Percentiles rank a stretch among this genome's conserved stretches.
Conservation (phyloP, 2,888 invertebrate genomes). For the Epirrita christyi region DNA sequence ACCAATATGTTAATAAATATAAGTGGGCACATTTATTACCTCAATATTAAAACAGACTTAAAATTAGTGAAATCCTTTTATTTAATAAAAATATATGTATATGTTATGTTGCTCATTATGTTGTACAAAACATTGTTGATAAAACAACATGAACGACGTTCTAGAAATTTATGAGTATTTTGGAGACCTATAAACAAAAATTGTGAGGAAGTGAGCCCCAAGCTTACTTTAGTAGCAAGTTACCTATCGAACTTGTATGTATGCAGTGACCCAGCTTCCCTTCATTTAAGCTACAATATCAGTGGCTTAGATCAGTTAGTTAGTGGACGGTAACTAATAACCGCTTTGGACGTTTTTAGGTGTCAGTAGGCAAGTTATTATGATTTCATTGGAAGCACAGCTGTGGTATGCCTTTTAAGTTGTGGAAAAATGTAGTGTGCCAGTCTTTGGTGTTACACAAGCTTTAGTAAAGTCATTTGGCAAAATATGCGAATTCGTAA, state of each 20-base stretch:
- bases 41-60: too few relatives aligned
- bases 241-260: background rate
- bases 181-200: too few relatives aligned
- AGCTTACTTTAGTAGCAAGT: background rate
- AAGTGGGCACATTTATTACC: too few relatives aligned
- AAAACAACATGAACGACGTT: too few relatives aligned
- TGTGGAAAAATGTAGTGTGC: slow-evolving; percentile 23
- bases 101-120: too few relatives aligned
- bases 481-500: background rate
- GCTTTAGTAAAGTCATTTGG: background rate
- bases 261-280: slow-evolving; percentile 10
- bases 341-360: slow-evolving; percentile 63
- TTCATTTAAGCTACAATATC: slow-evolving; percentile 34
- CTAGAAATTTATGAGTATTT: too few relatives aligned
- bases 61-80: too few relatives aligned
- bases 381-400: slow-evolving; percentile 39
- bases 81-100: too few relatives aligned
- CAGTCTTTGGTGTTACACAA: slow-evolving; percentile 10
- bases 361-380: slow-evolving; percentile 55
- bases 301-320: slow-evolving; percentile 56
- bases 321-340: slow-evolving; percentile 67
- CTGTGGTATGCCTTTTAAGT: slow-evolving; percentile 35
- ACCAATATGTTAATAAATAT: too few relatives aligned
- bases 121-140: too few relatives aligned
- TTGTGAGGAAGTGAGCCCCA: too few relatives aligned